These are phyloP conservation scores for Cynopterus sphinx DNA, from an alignment of 2,797 vertebrate genomes.

Conservation along the genomic window DNA sequence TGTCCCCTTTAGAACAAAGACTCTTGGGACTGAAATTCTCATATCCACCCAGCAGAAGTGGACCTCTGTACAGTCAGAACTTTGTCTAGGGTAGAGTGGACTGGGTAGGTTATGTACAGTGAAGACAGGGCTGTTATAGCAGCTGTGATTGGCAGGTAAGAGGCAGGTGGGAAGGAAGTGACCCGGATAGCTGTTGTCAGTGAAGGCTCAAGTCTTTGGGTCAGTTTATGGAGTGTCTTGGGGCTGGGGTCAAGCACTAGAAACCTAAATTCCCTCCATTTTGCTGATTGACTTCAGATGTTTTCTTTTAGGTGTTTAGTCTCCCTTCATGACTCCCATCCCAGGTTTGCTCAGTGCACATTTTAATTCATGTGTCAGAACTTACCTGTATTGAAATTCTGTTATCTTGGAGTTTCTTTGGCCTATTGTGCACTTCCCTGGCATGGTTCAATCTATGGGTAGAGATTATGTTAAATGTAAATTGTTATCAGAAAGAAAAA, in stretches of 20 bases:
- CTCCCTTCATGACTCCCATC: background rate
- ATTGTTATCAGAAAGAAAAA: background rate
- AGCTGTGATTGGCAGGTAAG: background rate
- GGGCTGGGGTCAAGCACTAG: background rate
- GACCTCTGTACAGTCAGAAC: background rate
- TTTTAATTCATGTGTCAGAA: background rate
- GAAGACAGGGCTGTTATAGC: background rate
- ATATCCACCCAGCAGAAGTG: background rate
- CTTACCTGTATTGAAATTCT: background rate
- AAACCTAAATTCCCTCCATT: background rate
- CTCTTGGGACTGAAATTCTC: background rate
- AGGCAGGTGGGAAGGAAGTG: background rate
- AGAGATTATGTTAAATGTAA: background rate
- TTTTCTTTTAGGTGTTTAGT: background rate
- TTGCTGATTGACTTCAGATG: background rate
- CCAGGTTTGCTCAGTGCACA: background rate
- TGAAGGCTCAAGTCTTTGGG: background rate
- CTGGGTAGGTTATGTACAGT: background rate
- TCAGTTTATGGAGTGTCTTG: background rate
- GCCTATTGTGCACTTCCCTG: background rate
- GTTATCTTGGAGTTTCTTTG: background rate
- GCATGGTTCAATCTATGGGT: background rate
- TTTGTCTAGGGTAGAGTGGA: background rate
- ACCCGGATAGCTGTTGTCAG: background rate
- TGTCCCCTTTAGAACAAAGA: background rate